These are phyloP conservation scores for Columba guinea DNA, from an alignment of 2,797 vertebrate species.

Conservation along the genomic window DNA sequence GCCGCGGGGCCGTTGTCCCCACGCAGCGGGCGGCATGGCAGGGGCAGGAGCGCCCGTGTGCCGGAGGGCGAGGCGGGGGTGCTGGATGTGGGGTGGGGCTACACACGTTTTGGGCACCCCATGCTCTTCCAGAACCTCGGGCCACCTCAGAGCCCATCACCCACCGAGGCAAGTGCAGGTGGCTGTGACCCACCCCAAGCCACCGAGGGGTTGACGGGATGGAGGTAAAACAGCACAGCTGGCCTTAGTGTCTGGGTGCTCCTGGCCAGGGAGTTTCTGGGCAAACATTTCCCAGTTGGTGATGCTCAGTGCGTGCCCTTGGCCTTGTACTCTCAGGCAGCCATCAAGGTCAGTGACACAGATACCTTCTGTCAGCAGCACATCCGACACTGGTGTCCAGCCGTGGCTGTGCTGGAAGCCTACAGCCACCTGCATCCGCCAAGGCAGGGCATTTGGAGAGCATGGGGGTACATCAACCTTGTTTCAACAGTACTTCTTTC, in stretches of 20 bases:
- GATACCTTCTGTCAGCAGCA: not conserved
- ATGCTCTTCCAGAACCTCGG: not conserved
- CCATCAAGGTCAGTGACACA: not conserved
- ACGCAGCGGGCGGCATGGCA: not conserved
- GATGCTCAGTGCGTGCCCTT: rapidly evolving
- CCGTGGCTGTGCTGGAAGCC: rapidly evolving
- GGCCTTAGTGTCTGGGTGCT: not conserved
- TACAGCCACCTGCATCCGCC: not conserved
- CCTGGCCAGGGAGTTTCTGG: rapidly evolving
- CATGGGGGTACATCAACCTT: not conserved
- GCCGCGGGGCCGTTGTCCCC: not conserved
- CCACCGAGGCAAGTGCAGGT: rapidly evolving
- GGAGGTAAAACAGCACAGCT: rapidly evolving
- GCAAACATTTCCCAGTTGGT: rapidly evolving
- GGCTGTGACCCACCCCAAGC: rapidly evolving
- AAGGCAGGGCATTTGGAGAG: rapidly evolving
- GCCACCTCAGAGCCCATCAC: rapidly evolving
- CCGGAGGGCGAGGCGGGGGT: not conserved
- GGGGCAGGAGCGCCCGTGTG: not conserved
- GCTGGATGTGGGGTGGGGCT: not conserved
- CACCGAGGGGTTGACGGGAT: rapidly evolving
- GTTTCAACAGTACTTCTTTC: rapidly evolving
- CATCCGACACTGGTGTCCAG: rapidly evolving
- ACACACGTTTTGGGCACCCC: not conserved
- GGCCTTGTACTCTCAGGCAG: rapidly evolving